phyloP scores from a whole-genome alignment of 2,797 vertebrate genomes.

The Siniperca scherzeri region DNA sequence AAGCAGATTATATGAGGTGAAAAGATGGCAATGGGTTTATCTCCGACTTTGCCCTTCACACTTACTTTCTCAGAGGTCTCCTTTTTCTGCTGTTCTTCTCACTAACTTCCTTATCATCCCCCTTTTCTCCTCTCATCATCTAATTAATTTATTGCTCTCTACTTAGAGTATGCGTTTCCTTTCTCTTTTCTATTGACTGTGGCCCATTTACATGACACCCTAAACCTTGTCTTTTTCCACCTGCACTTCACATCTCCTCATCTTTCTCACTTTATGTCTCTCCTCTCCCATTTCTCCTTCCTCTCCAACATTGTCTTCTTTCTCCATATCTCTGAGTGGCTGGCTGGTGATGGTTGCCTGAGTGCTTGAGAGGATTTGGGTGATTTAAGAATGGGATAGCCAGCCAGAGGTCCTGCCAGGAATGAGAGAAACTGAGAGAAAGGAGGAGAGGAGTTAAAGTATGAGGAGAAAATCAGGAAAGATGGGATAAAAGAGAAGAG shows the following conservation, averaged over 20 bases:
- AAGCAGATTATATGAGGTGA: slow-evolving; percentile 64
- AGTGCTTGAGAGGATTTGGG: slow-evolving; percentile 38
- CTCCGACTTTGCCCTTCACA: slow-evolving; percentile 51
- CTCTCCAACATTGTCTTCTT: slow-evolving; percentile 15
- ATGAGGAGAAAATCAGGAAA: background rate
- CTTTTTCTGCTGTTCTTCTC: slow-evolving; percentile 21
- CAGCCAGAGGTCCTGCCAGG: background rate
- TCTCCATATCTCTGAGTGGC: background rate
- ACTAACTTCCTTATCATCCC: slow-evolving; percentile 31
- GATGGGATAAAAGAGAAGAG: background rate
- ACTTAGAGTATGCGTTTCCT: slow-evolving; percentile 14
- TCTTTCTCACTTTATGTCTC: slow-evolving; percentile 12
- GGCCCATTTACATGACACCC: slow-evolving; percentile 18
- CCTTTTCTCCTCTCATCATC: slow-evolving; percentile 19
- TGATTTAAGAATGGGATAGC: slow-evolving; percentile 38
- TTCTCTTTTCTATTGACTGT: slow-evolving; percentile 27
- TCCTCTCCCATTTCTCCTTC: background rate
- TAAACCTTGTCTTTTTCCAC: slow-evolving; percentile 4
- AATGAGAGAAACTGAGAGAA: background rate
- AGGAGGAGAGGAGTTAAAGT: background rate
- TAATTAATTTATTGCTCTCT: slow-evolving; percentile 30
- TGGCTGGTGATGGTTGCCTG: slow-evolving; percentile 14
- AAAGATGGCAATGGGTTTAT: slow-evolving; percentile 47
- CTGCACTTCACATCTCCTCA: slow-evolving; percentile 4
- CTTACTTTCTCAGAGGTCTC: slow-evolving; percentile 36